phyloP scores from a whole-genome alignment of 2,888 invertebrate species.

The Torymus texanus region DNA sequence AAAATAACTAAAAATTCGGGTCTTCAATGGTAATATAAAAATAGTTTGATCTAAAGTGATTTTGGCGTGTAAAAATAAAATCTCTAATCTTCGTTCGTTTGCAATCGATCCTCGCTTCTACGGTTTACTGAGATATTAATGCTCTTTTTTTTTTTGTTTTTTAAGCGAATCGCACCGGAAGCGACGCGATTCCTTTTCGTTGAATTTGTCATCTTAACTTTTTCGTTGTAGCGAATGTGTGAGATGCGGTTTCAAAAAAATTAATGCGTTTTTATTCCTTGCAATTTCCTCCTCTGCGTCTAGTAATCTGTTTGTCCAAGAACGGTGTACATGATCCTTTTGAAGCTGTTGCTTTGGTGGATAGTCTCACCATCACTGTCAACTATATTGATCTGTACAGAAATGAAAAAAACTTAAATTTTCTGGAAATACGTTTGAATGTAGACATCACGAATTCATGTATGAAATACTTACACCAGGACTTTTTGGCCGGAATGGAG shows the following conservation, averaged over 20 bases:
- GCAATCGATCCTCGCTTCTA: slow-evolving; percentile 28
- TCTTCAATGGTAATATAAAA: slow-evolving; percentile 52
- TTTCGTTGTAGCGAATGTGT: slow-evolving; percentile 43
- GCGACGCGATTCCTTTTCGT: slow-evolving; percentile 1
- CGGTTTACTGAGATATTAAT: slow-evolving; percentile 32
- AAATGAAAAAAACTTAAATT: slow-evolving; percentile 7
- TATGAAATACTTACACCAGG: slow-evolving; percentile 48
- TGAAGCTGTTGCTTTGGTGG: slow-evolving; percentile 94
- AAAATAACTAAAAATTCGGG: slow-evolving; percentile 47
- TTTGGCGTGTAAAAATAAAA: slow-evolving; percentile 57
- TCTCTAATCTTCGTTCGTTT: slow-evolving; percentile 44
- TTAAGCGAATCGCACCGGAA: background rate
- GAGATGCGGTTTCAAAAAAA: slow-evolving; percentile 44
- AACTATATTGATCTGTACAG: slow-evolving; percentile 80
- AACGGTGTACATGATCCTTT: slow-evolving; percentile 93
- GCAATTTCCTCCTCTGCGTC: slow-evolving; percentile 39
- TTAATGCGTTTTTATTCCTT: slow-evolving; percentile 48
- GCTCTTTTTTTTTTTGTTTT: slow-evolving; percentile 23
- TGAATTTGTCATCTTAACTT: slow-evolving; percentile 27
- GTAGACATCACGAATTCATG: background rate
- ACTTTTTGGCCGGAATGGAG: slow-evolving; percentile 54
- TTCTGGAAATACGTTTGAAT: background rate
- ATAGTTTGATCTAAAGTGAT: slow-evolving; percentile 48
- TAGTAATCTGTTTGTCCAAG: slow-evolving; percentile 84
- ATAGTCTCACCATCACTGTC: slow-evolving; percentile 86